Evolutionary conservation across 1,140 invertebrate genomes (phyloP), one percentile per base, ranked within the genome.

Genomic region (Drepana arcuata): DNA sequence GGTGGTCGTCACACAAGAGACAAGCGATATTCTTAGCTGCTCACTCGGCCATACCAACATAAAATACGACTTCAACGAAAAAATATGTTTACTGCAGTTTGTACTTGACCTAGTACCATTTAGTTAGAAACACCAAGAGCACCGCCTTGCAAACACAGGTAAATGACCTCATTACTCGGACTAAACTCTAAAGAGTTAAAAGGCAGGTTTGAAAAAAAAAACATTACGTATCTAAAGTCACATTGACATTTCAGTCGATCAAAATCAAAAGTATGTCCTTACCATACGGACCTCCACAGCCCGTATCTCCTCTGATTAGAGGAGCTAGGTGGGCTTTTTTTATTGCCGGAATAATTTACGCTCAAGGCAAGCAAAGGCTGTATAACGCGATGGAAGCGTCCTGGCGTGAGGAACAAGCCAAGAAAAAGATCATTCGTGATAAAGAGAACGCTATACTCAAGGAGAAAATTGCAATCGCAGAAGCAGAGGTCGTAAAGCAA

Each of bases 91-190:
- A 34, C 38, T 31, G 34, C 44, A 42, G 32, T 47, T 59, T 54
- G 61, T 60, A 68, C 79, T 83, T 83, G 79, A 83, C 75, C 79
- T 68, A 74, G 51, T 69, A 56, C 51, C n/a, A n/a, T n/a, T n/a
- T n/a, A n/a, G n/a, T n/a, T n/a, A n/a, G n/a, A n/a, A n/a, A n/a
- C n/a, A n/a, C n/a, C n/a, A n/a, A n/a, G n/a, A n/a, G n/a, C n/a
- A n/a, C n/a, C n/a, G n/a, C 48, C 4, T 56, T 35, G 25, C 26
- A 23, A 34, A 31, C 7, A 30, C 36, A 48, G 50, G 42, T 62
- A 26, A 56, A 62, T 38, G 46, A 58, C 37, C 55, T 58, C 41
- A 38, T 42, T 49, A 30, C 26, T 32, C 25, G 27, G 21, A 33
- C 34, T 36, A 37, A 41, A 38, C 24, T n/a, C n/a, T n/a, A n/a